These are phyloP conservation scores for Hucho hucho DNA, from an alignment of 2,113 vertebrate species.

Conservation along the genomic window DNA sequence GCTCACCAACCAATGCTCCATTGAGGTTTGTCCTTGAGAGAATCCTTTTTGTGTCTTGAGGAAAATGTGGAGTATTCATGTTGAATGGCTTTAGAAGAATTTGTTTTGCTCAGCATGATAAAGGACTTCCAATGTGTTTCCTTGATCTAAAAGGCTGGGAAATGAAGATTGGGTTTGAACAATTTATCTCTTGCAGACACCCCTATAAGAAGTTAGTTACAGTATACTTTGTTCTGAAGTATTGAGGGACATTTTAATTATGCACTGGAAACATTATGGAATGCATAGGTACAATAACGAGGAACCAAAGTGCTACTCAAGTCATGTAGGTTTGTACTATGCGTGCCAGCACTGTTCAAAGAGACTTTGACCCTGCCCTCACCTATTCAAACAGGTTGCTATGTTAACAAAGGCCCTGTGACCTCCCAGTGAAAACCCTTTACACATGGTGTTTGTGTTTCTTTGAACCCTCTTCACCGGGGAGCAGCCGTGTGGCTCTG, in stretches of 20 bases:
- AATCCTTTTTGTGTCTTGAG: background rate
- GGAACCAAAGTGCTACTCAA: too few species aligned
- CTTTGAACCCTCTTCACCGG: background rate
- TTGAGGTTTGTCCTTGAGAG: background rate
- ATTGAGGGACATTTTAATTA: too few species aligned
- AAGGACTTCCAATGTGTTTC: background rate
- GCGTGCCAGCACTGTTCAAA: background rate
- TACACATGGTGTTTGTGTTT: conserved; percentile 15
- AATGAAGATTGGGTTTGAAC: background rate
- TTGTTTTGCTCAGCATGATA: background rate
- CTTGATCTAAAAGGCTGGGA: background rate
- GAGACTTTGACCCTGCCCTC: background rate
- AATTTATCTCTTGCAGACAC: background rate
- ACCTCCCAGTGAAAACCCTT: conserved; percentile 6
- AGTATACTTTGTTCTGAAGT: too few species aligned
- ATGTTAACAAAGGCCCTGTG: background rate
- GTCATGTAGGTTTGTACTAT: too few species aligned
- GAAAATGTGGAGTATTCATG: conserved; percentile 5
- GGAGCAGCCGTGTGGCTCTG: background rate
- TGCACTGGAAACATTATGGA: too few species aligned
- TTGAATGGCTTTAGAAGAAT: conserved; percentile 1
- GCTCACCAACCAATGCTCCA: background rate
- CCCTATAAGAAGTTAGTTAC: background rate
- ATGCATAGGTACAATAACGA: too few species aligned
- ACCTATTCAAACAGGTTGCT: background rate